Base-by-base conservation (phyloP, 1,140 invertebrate species). In the Drosophila tropicalis region DNA sequence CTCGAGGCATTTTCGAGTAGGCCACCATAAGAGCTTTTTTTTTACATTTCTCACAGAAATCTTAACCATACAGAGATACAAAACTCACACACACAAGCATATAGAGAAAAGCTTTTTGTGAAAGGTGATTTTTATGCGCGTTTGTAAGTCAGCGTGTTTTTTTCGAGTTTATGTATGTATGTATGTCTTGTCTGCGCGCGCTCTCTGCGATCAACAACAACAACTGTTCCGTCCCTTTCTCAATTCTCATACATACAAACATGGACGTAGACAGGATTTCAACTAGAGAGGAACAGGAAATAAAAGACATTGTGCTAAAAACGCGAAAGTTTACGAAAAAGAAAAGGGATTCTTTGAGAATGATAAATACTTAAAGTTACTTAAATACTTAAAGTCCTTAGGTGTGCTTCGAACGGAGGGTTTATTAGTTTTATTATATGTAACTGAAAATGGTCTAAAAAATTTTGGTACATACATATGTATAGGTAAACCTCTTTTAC, bases 81-180 rank as follows among this genome's bases (percentile, higher is more conserved):
- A 29, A 5, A 29, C 29, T 29, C 29, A 82, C 54, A 76, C 40
- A 67, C 61, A 63, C 63, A 61, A 81, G 65, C 69, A 76, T 76
- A 68, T 67, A 87, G 83, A 83, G 83, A 79, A 87, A 86, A 86
- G 82, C 82, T 86, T 87, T 86, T 86, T 86, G 83, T 86, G 83
- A 86, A 86, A 86, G 83, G 83, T 86, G 83, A 79, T 87, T 81
- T 82, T 82, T 82, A 65, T 81, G 63, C 65, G 79, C 79, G 67
- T 64, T 79, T 79, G 69, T 79, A 77, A 76, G 62, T 76, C 72
- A 79, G 76, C 81, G 73, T 62, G 74, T 72, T 71, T 75, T 75
- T 70, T 68, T 84, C 77, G 63, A 64, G 72, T 85, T 75, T 66
- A 44, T 40, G 22, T 62, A 39, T 63, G 40, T 51, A 47, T 40